Base-by-base conservation (phyloP, 2,888 invertebrate genomes). In the Creontiades dilutus region DNA sequence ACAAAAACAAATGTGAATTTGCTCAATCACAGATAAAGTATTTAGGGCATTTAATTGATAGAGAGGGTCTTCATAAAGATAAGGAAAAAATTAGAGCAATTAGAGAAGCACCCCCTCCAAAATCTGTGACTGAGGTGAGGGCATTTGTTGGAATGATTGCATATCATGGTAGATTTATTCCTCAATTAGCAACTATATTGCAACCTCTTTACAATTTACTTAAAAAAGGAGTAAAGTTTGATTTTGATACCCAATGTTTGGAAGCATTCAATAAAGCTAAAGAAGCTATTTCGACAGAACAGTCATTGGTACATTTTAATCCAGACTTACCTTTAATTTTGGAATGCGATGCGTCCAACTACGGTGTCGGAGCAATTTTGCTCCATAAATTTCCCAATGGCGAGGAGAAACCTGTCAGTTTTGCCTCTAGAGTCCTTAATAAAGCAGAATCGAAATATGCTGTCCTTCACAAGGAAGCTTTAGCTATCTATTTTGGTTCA, bases 261-360 rank as follows among this genome's bases (percentile, higher is more conserved):
- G n/a, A 5, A 52, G 47, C 84, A 27, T 55, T 84, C 27, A 23
- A 48, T 19, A 55, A 28, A 86, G 61, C 61, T 61, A 68, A 86
- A 19, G 61, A 86, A 61, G 61, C 46, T 19, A 86, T 86, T 61
- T 86, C 61, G 3, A 37, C 86, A 1, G 61, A n/a, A 23, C 57
- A 86, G 57, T 61, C 46, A n/a, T 19, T 86, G 3, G 86, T 68
- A 13, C 86, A 86, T 86, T 84, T 84, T 55, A 52, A 84, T 52
- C 84, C 84, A 16, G 48, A 48, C 48, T 48, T 48, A 48, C 48
- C 85, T 9, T 3, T 85, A 57, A 85, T 85, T 55, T 37, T 85
- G 23, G 85, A 85, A 57, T 85, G 85, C n/a, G 57, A 85, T 27
- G 23, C 85, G 11, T 85, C 85, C 16, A 46, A 85, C n/a, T 85